phyloP scores from a whole-genome alignment of 2,797 vertebrate species.

The Myiotriccus ornatus region DNA sequence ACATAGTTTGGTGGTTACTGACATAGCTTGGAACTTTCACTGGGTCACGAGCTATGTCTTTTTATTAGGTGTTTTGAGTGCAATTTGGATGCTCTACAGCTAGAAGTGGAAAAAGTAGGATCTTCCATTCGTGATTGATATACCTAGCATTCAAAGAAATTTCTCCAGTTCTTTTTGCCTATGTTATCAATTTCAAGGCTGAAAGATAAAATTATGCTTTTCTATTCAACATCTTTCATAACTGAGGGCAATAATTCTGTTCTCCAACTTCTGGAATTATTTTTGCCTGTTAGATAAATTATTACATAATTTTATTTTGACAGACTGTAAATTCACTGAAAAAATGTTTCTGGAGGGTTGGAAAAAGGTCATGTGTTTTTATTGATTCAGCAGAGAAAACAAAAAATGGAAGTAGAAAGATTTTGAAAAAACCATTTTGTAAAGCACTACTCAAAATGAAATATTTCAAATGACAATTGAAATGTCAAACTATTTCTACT shows the following conservation, averaged over 20 bases:
- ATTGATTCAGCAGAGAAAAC: neutral
- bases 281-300: neutral
- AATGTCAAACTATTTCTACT: neutral
- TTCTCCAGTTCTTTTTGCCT: neutral
- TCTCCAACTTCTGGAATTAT: neutral
- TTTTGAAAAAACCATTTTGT: neutral
- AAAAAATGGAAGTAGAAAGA: neutral
- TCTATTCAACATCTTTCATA: neutral
- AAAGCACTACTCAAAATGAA: neutral
- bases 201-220: neutral
- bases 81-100: neutral
- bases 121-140: neutral
- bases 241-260: neutral
- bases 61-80: neutral
- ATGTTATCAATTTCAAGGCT: neutral
- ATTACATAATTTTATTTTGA: neutral
- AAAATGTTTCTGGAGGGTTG: neutral
- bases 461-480: neutral
- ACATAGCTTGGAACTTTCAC: neutral
- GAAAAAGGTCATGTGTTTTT: neutral
- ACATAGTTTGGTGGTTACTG: neutral
- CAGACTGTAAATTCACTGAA: neutral
- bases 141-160: neutral
- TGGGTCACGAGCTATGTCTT: neutral
- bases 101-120: neutral